Conservation (phyloP, 2,113 vertebrate genomes). For the Sphaerodactylus townsendi region DNA sequence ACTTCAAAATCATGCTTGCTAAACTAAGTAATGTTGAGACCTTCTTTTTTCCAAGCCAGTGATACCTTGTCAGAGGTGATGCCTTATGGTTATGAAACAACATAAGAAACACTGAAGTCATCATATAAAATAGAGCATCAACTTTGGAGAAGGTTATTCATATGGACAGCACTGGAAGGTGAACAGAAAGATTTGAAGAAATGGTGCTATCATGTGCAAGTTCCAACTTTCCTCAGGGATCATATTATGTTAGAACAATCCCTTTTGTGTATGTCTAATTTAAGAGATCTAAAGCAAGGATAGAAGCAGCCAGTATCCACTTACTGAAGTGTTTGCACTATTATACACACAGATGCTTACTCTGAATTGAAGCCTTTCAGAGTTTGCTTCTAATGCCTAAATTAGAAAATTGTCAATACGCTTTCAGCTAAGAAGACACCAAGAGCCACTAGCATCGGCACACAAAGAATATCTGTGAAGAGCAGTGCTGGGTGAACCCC, state of each 20-base stretch:
- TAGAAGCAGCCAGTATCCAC: slow-evolving; percentile 4
- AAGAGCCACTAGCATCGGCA: slow-evolving; percentile 13
- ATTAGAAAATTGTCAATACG: slow-evolving; percentile 51
- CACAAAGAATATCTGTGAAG: slow-evolving; percentile 31
- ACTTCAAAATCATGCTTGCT: neutral
- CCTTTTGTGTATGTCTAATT: slow-evolving; percentile 8
- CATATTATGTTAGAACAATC: neutral
- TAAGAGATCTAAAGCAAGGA: slow-evolving; percentile 47
- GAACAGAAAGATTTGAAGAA: neutral
- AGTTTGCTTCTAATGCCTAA: slow-evolving; percentile 49
- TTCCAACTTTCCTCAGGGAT: neutral
- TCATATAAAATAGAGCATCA: neutral
- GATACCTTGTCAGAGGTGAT: neutral
- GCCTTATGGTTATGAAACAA: neutral
- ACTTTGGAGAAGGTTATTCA: neutral
- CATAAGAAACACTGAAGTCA: too few relatives aligned
- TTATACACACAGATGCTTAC: slow-evolving; percentile 58
- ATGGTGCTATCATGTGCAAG: too few relatives aligned
- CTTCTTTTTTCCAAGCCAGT: neutral
- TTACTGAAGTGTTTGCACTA: slow-evolving; percentile 54
- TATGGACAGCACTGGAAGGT: neutral
- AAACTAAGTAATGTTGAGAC: neutral
- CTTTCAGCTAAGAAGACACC: slow-evolving; percentile 27
- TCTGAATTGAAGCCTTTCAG: slow-evolving; percentile 50
- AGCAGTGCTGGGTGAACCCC: neutral